Evolutionary conservation across 2,797 vertebrate genomes (phyloP).

Genomic region (Phalloptychus januarius): DNA sequence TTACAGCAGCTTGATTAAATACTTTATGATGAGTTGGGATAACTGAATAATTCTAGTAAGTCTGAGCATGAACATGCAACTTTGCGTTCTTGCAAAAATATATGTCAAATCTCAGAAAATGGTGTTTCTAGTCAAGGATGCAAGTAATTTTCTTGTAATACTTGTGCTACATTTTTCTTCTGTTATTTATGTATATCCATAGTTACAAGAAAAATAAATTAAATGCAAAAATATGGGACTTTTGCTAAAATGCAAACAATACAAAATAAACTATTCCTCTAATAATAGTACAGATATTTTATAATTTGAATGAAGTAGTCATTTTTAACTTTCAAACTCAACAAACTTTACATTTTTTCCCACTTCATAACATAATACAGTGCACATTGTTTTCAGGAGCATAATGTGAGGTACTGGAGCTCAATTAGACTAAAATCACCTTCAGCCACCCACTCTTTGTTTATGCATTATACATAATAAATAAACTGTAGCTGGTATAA

Average conservation of each 20-base stretch:
- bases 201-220: background rate
- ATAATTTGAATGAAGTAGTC: background rate
- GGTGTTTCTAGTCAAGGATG: background rate
- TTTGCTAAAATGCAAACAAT: background rate
- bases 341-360: background rate
- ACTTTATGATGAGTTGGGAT: too few species aligned
- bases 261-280: background rate
- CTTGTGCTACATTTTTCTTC: background rate
- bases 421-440: constrained; percentile 3
- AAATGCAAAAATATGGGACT: background rate
- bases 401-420: constrained; percentile 8
- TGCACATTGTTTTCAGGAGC: background rate
- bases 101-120: background rate
- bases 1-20: too few species aligned
- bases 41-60: background rate
- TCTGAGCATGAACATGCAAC: background rate
- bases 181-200: background rate
- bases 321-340: background rate
- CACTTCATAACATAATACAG: background rate
- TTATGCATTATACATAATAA: background rate
- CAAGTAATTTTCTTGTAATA: background rate
- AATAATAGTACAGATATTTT: background rate
- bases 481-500: background rate
- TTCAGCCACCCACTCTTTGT: background rate
- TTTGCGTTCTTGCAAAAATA: background rate